Percentiles rank a stretch among this genome's conserved stretches.
phyloP scores from a whole-genome alignment of 2,113 vertebrate species.

The Hyperopisus bebe region DNA sequence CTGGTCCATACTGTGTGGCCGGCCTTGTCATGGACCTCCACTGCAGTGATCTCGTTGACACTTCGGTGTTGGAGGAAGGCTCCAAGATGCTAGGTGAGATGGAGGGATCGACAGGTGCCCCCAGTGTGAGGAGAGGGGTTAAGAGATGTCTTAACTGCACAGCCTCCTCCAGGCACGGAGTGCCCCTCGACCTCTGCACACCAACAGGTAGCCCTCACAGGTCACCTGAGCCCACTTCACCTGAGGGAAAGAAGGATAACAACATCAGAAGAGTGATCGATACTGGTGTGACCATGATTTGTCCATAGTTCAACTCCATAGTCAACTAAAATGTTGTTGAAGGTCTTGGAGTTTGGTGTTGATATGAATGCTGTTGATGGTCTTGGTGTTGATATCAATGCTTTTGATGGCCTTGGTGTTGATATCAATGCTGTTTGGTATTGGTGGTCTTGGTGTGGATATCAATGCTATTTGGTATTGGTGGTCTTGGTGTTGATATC shows the following conservation, averaged over 20 bases:
- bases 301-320: not conserved
- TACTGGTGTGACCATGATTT: not conserved
- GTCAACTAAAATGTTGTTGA: not conserved
- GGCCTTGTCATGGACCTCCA: not conserved
- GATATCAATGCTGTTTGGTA: not conserved
- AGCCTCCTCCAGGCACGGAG: constrained; percentile 41
- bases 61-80: not conserved
- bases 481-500: not conserved
- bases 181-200: constrained; percentile 38
- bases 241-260: constrained; percentile 27
- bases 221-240: constrained; percentile 44
- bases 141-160: constrained; percentile 30
- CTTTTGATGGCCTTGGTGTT: not conserved
- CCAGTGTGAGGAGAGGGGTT: constrained; percentile 29
- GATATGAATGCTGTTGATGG: not conserved
- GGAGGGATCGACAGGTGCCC: not conserved
- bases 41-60: not conserved
- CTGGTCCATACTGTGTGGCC: not conserved
- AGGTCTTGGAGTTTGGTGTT: not conserved
- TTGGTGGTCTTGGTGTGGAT: not conserved
- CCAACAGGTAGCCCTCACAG: constrained; percentile 53
- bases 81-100: not conserved
- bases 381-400: not conserved
- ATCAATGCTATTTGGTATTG: not conserved
- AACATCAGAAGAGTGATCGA: not conserved